Base-by-base conservation (phyloP, 2,113 vertebrate genomes). In the Eublepharis macularius region DNA sequence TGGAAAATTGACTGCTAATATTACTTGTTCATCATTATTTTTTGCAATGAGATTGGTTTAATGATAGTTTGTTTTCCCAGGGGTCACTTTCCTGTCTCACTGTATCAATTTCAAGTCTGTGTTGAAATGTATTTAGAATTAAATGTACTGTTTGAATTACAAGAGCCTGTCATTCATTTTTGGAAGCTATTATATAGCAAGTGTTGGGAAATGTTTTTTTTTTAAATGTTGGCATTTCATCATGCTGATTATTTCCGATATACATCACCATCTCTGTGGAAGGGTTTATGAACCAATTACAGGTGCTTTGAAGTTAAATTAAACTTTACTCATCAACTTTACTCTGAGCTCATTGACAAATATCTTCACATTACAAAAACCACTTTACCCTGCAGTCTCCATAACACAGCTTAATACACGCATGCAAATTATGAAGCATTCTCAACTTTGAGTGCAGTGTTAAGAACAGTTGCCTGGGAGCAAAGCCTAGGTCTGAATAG, bases 271-370 rank as follows among this genome's bases (percentile, higher is more conserved):
- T 21, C 7, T 16, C 69, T 2, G 32, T 6, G n/a, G 66, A 72
- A 47, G 47, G 4, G 17, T 79, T 87, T 87, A 90, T 29, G 57
- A 21, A 92, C 45, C 26, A 54, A 39, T 78, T 91, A 84, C 17
- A 76, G n/a, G 60, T 83, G 81, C 47, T 90, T 89, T 29, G 73
- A 60, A 80, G 19, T 26, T 82, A 43, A 80, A 65, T 26, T 82
- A 43, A 80, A 65, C 65, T 85, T 0, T 24, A 72, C 1, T 54
- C 89, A 8, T 80, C 49, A 26, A 1, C 84, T 72, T 26, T 74
- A 13, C 76, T 41, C n/a, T 77, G 34, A 41, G 26, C 41, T 69
- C 29, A 69, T 60, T 41, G 49, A 26, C 76, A 29, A 9, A 41
- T 79, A 12, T 32, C 29, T 7, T 32, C 45, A n/a, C 17, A 10